Evolutionary conservation across 1,140 invertebrate species (phyloP).

Genomic region (Teleopsis dalmanni): DNA sequence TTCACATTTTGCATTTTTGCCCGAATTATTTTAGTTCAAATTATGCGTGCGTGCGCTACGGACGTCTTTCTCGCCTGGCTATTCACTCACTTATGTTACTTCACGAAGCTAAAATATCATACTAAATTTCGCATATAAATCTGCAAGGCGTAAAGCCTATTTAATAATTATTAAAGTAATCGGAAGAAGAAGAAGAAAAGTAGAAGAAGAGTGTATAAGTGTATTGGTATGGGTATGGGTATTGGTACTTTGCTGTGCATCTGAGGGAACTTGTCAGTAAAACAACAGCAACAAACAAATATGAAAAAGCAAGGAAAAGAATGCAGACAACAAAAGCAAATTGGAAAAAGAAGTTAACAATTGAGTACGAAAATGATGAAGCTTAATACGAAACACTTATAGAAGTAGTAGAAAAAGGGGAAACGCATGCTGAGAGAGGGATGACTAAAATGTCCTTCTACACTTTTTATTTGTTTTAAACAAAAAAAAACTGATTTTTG

Average conservation of each 20-base stretch:
- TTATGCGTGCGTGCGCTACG: not conserved
- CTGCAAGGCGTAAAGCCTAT: not conserved
- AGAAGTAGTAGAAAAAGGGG: slow-evolving; percentile 4
- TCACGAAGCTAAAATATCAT: not conserved
- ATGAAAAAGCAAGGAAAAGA: not conserved
- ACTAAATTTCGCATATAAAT: slow-evolving; percentile 1
- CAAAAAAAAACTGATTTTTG: too few relatives aligned
- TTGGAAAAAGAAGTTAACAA: not conserved
- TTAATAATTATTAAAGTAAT: not conserved
- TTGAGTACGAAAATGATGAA: not conserved
- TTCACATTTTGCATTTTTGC: not conserved
- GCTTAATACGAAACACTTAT: not conserved
- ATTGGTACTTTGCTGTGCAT: too few relatives aligned
- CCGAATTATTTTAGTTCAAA: not conserved
- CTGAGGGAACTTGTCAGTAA: too few relatives aligned
- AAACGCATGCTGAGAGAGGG: slow-evolving; percentile 5
- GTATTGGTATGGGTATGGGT: too few relatives aligned
- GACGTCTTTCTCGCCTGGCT: too few relatives aligned
- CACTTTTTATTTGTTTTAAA: not conserved
- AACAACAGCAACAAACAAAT: too few relatives aligned
- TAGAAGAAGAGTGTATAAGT: not conserved
- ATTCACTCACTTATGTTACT: not conserved
- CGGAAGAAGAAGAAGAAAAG: not conserved
- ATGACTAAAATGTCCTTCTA: slow-evolving; percentile 29
- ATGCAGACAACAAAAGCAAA: not conserved